Evolutionary conservation across 37 sponge, comb jelly and placozoan species (phyloP).

Genomic region (Dysidea cf. avara): DNA sequence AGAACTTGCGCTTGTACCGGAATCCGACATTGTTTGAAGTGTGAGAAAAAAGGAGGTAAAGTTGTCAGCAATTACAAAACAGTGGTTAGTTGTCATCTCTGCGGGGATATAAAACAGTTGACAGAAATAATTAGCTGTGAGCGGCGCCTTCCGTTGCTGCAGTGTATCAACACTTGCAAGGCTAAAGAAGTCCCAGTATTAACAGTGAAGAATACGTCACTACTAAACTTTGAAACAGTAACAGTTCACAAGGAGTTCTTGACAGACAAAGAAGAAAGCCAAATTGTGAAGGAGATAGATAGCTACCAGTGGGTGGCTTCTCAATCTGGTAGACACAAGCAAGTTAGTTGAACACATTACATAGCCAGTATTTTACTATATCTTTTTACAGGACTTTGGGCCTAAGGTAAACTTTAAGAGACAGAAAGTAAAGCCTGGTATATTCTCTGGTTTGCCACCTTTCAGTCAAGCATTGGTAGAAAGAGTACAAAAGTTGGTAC

Average conservation of each 20-base stretch:
- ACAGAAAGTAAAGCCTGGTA: slow-evolving; percentile 77
- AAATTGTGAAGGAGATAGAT: slow-evolving; percentile 57
- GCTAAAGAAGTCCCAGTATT: not conserved
- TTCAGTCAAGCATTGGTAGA: slow-evolving; percentile 58
- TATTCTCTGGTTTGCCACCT: slow-evolving; percentile 84
- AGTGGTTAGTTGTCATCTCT: too few species aligned
- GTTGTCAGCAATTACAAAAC: not conserved
- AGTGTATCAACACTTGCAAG: not conserved
- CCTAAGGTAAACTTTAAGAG: slow-evolving; percentile 95
- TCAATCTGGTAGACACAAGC: slow-evolving; percentile 92
- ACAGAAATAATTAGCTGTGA: too few species aligned
- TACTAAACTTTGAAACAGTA: slow-evolving; percentile 57
- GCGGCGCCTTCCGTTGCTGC: too few species aligned
- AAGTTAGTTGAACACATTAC: slow-evolving; percentile 33
- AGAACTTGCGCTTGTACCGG: slow-evolving; percentile 80
- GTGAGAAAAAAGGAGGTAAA: slow-evolving; percentile 30
- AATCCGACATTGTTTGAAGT: slow-evolving; percentile 60
- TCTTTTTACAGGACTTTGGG: slow-evolving; percentile 82
- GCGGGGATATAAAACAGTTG: too few species aligned
- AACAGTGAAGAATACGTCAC: not conserved
- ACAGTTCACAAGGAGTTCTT: slow-evolving; percentile 72
- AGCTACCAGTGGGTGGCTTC: slow-evolving; percentile 72
- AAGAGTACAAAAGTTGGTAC: slow-evolving; percentile 27
- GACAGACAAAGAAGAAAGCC: slow-evolving; percentile 56
- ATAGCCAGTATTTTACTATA: not conserved